Percentiles rank a stretch among this genome's conserved stretches.
Evolutionary conservation across 1,140 invertebrate genomes (phyloP).

Genomic region (Venustaconcha ellipsiformis): DNA sequence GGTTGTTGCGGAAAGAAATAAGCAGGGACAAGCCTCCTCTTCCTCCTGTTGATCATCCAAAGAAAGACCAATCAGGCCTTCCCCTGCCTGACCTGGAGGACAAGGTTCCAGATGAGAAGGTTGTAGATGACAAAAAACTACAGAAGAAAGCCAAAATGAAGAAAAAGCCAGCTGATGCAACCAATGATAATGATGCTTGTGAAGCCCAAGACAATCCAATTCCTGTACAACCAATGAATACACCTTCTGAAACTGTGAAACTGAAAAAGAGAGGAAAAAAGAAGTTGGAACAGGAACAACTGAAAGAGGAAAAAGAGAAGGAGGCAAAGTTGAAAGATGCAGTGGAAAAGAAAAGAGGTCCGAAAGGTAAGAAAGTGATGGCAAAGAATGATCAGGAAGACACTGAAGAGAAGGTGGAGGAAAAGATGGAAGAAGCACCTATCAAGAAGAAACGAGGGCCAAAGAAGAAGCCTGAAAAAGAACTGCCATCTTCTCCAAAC

Average conservation of each 20-base stretch:
- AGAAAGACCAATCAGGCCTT: not conserved
- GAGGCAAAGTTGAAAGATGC: conserved; percentile 11
- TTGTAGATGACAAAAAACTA: not conserved
- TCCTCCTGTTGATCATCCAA: conserved; percentile 13
- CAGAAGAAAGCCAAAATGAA: conserved; percentile 21
- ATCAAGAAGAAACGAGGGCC: conserved; percentile 8
- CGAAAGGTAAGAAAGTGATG: conserved; percentile 21
- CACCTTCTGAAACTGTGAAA: conserved; percentile 3
- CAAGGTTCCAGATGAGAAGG: conserved; percentile 1
- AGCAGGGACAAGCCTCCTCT: conserved; percentile 32
- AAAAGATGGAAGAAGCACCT: conserved; percentile 1
- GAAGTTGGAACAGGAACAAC: not conserved
- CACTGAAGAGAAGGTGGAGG: conserved; percentile 19
- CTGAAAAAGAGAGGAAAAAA: conserved; percentile 14
- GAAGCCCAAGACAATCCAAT: conserved; percentile 6
- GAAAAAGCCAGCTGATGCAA: conserved; percentile 15
- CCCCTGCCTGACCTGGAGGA: conserved; percentile 7
- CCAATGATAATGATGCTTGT: conserved; percentile 14
- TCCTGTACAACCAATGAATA: conserved; percentile 13
- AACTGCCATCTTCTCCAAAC: conserved; percentile 3
- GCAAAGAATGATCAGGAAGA: conserved; percentile 16
- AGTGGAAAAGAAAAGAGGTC: conserved; percentile 21
- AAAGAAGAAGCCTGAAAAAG: conserved; percentile 14
- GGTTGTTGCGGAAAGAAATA: conserved; percentile 25
- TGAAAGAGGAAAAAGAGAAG: conserved; percentile 14